Evolutionary conservation across 2,888 invertebrate species (phyloP).

Genomic region (Copidosoma aretas): DNA sequence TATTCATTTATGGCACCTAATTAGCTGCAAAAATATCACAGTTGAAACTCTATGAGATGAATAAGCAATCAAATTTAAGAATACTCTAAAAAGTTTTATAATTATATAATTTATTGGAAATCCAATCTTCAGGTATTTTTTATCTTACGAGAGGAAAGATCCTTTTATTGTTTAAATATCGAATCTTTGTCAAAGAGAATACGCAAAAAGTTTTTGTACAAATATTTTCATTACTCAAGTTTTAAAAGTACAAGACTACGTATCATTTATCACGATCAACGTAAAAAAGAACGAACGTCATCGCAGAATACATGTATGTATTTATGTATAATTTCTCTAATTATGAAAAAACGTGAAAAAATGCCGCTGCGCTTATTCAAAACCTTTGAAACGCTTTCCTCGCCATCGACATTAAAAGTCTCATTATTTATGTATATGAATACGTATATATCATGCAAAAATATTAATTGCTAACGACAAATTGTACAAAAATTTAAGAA

Average conservation of each 20-base stretch:
- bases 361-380: slow-evolving; percentile 24
- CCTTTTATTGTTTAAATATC: slow-evolving; percentile 9
- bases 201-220: slow-evolving; percentile 29
- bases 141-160: slow-evolving; percentile 20
- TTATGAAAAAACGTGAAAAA: slow-evolving; percentile 37
- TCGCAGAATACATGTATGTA: slow-evolving; percentile 14
- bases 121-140: not conserved
- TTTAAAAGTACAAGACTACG: too few species aligned
- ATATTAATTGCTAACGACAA: slow-evolving; percentile 30
- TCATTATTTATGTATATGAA: slow-evolving; percentile 5
- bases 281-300: slow-evolving; percentile 26
- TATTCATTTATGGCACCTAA: slow-evolving; percentile 5
- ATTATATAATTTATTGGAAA: too few species aligned
- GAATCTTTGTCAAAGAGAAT: slow-evolving; percentile 25
- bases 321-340: slow-evolving; percentile 30
- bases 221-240: slow-evolving; percentile 14
- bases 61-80: slow-evolving; percentile 15
- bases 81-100: not conserved
- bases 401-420: slow-evolving; percentile 29
- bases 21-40: slow-evolving; percentile 35
- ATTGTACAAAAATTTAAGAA: slow-evolving; percentile 38
- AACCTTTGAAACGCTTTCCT: not conserved
- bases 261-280: slow-evolving; percentile 8
- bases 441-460: slow-evolving; percentile 26
- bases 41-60: slow-evolving; percentile 14